phyloP scores from a whole-genome alignment of 1,140 invertebrate genomes.

The Lerema accius region DNA sequence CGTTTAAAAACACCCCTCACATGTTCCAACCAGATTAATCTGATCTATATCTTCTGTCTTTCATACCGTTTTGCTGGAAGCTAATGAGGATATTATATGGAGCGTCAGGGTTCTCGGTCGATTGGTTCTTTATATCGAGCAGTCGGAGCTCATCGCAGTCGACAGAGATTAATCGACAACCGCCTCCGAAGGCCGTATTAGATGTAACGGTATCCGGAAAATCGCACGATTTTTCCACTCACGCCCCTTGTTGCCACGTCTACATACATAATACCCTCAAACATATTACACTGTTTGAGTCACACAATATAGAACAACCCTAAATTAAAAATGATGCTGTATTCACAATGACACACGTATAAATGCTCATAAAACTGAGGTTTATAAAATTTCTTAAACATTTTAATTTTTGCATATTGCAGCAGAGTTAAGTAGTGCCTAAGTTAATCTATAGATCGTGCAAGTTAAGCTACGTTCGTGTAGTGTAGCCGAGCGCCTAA shows the following conservation, averaged over 20 bases:
- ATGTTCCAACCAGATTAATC: conserved; percentile 43
- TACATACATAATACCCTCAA: conserved; percentile 63
- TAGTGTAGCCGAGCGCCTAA: conserved; percentile 20
- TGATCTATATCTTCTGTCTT: conserved; percentile 39
- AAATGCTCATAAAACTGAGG: too few relatives aligned
- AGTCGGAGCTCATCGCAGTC: conserved; percentile 66
- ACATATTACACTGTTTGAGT: too few relatives aligned
- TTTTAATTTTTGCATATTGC: conserved; percentile 12
- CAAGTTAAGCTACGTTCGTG: conserved; percentile 29
- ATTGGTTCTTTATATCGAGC: conserved; percentile 67
- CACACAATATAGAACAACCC: conserved; percentile 47
- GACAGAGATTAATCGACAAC: conserved; percentile 75
- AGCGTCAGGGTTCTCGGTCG: conserved; percentile 52
- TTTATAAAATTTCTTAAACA: too few relatives aligned
- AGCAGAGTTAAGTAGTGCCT: neutral
- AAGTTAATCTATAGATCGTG: conserved; percentile 27
- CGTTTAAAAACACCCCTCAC: conserved; percentile 54
- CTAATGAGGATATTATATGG: conserved; percentile 53
- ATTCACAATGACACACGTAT: too few relatives aligned
- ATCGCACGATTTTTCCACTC: conserved; percentile 77
- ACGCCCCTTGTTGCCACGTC: conserved; percentile 64
- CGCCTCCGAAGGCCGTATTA: conserved; percentile 70
- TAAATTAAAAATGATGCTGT: too few relatives aligned
- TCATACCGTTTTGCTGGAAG: conserved; percentile 33
- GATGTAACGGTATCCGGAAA: conserved; percentile 78